Evolutionary conservation across 2,113 vertebrate genomes (phyloP), one percentile per base, ranked within the genome.

Genomic region (Rynchops niger): DNA sequence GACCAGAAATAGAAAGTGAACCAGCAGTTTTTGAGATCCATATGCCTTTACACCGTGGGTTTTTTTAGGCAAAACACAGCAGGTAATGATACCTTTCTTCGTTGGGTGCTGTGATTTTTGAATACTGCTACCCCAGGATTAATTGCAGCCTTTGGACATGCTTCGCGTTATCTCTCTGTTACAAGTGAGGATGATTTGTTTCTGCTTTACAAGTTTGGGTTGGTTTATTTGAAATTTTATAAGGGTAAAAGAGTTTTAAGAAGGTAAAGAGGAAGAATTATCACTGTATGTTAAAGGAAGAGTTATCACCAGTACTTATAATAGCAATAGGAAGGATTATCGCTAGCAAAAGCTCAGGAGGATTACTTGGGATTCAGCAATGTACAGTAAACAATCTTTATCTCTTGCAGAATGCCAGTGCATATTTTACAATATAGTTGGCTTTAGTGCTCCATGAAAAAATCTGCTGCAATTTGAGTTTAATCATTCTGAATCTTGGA

Each of bases 321-420:
- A 74, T 27, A 86, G 56, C 71, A 91, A 61, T 34, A 77, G 69
- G 63, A 95, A 88, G 56, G 84, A 95, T 93, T 95, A 96, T 96
- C 80, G 76, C 58, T 32, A 72, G 70, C 15, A 89, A 93, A 91
- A 93, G 26, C 85, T 86, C 82, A 83, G 80, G 73, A 94, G 65
- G 82, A 94, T 98, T 97, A 96, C 53, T 80, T 84, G 50, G 61
- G 72, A 94, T 93, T 97, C 72, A 74, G 90, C n/a, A 94, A 82
- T 55, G 63, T 87, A 88, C 76, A 82, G 82, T 90, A 95, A 93
- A 93, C 94, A 96, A 88, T 72, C 61, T 93, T 93, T 95, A 95
- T 97, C 85, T 94, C 66, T 93, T 86, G 78, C 53, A 79, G 83
- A 90, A 96, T 96, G 87, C 80, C 91, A 94, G 69, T 66, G 45